Evolutionary conservation across 2,113 vertebrate species (phyloP).

Genomic region (Eulacestoma nigropectus): DNA sequence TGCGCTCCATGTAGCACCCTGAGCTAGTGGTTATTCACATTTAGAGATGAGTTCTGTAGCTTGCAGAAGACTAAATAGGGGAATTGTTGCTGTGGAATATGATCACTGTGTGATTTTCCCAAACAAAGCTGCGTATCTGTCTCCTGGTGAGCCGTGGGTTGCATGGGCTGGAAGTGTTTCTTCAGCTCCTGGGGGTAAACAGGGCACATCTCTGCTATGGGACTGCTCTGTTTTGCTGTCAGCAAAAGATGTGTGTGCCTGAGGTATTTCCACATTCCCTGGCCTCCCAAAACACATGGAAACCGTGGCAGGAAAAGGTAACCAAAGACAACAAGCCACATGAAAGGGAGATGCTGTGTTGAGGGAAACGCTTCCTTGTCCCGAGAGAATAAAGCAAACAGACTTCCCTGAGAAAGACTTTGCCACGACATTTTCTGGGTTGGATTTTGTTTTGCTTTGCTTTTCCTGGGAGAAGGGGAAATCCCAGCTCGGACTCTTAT

Average conservation of each 20-base stretch:
- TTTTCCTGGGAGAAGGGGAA: neutral
- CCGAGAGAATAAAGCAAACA: neutral
- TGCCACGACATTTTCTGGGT: neutral
- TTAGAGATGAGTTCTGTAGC: neutral
- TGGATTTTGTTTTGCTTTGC: neutral
- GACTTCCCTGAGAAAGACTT: neutral
- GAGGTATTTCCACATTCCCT: neutral
- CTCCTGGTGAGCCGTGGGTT: neutral
- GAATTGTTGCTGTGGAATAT: rapidly evolving
- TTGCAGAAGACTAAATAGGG: neutral
- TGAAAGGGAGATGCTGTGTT: neutral
- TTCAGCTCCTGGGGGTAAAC: neutral
- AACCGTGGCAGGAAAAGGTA: neutral
- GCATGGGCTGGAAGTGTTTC: neutral
- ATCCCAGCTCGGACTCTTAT: neutral
- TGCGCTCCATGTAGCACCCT: neutral
- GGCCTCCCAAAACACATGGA: neutral
- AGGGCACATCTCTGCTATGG: neutral
- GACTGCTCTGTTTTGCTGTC: neutral
- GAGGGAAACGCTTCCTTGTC: neutral
- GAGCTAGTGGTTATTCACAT: neutral
- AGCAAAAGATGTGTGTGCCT: neutral
- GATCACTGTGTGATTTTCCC: neutral
- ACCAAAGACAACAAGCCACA: neutral
- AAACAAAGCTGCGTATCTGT: rapidly evolving